Evolutionary conservation across 1,140 invertebrate species (phyloP).

Genomic region (Ostrea denselamellosa): DNA sequence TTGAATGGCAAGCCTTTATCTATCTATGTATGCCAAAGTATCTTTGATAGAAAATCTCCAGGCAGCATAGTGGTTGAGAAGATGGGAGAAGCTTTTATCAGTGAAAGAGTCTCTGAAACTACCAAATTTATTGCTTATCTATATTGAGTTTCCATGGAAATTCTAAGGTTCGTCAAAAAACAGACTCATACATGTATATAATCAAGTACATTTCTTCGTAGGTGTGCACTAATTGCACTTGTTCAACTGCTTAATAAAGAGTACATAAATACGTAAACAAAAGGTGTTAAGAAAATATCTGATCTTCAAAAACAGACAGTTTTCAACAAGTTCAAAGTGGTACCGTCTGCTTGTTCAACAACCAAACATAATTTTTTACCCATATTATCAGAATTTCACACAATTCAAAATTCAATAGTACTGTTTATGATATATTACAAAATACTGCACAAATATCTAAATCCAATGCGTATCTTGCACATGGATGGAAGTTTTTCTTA

Average conservation of each 20-base stretch:
- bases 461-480: no score
- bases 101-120: conserved; percentile 4
- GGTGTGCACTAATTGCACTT: background rate
- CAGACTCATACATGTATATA: background rate
- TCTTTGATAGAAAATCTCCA: conserved; percentile 9
- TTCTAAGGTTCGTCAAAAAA: conserved; percentile 7
- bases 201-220: background rate
- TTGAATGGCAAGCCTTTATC: background rate
- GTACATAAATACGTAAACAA: background rate
- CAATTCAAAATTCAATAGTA: no score
- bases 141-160: conserved; percentile 29
- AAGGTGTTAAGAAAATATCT: background rate
- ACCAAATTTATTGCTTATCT: conserved; percentile 17
- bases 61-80: conserved; percentile 2
- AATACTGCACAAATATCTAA: no score
- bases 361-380: background rate
- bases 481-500: conserved; percentile 50
- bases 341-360: background rate
- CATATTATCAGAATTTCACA: no score
- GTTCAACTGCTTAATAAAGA: background rate
- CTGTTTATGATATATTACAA: no score
- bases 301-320: background rate
- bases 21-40: background rate
- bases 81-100: conserved; percentile 24
- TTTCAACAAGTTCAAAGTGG: no score